Base-by-base conservation (phyloP, 2,888 invertebrate species). In the Punctoribates punctum region DNA sequence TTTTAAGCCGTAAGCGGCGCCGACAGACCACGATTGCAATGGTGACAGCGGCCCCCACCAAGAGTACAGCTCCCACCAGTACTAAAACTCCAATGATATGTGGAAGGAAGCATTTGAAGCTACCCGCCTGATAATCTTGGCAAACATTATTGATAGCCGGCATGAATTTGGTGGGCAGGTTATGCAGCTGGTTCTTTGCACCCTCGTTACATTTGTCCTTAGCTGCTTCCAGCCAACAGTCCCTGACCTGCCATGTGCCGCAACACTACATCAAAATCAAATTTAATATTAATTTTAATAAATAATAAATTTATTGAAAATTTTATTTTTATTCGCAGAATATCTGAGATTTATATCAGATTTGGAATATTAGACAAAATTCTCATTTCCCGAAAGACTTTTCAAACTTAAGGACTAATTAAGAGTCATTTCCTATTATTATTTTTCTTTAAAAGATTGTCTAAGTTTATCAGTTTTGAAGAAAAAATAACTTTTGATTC, bases 91-190 rank as follows among this genome's bases (percentile, higher is more conserved):
- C 34, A 5, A 74, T 46, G 5, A 74, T 57, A 11, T 74, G 74
- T 8, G 74, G 74, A 8, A 60, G 8, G 23, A 23, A 57, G 27
- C 74, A 74, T 3, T 29, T 15, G 34, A 38, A 62, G 17, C 57
- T 60, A n/a, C 74, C 74, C 29, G 65, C 27, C 13, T 29, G 74
- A 23, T 74, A 74, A n/a, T 74, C 27, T 3, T 34, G 6, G 65
- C 74, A 74, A n/a, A 74, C 15, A 25, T 46, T 11, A 13, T 20
- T 20, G 9, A 74, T 38, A 23, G 29, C 74, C 8, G 74, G 74
- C 46, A 74, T 74, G n/a, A 74, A 60, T 27, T 74, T 74, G 17
- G 29, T 46, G 2, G 74, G 74, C n/a, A 74, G 54, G 23, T 74
- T 74, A 17, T 42, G 23, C 62, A 74, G 60, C 27, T 74, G 57